A percentile compares a stretch with the other conserved stretches of the same genome.
Conservation (phyloP, 2,888 invertebrate species). For the Arctia plantaginis region DNA sequence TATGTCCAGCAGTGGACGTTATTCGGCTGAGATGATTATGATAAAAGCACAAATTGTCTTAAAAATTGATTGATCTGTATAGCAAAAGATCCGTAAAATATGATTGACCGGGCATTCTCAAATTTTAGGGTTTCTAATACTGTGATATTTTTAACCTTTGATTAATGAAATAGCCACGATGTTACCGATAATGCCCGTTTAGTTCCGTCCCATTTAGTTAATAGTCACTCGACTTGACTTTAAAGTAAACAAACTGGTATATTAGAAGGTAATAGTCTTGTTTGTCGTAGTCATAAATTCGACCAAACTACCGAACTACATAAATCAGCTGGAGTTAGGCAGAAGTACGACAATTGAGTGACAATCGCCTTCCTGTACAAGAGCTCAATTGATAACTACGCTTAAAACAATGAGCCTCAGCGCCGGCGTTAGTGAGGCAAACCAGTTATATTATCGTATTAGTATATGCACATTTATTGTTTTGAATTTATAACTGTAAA, state of each 20-base stretch:
- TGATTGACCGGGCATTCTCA: neutral
- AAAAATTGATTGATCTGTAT: neutral
- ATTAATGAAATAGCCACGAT: no score
- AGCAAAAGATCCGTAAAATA: neutral
- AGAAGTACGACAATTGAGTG: slow-evolving; percentile 48
- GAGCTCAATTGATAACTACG: slow-evolving; percentile 46
- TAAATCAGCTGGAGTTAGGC: slow-evolving; percentile 39
- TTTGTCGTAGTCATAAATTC: neutral
- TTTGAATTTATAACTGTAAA: slow-evolving; percentile 2
- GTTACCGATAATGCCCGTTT: no score
- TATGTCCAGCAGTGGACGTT: no score
- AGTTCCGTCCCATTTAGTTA: no score
- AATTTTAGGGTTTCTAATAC: no score
- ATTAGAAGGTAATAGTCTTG: neutral
- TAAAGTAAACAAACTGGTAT: neutral
- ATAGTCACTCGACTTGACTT: neutral
- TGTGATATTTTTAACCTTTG: no score
- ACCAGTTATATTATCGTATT: slow-evolving; percentile 29
- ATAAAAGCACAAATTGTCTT: neutral
- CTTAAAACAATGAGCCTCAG: slow-evolving; percentile 45
- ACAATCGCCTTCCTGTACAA: slow-evolving; percentile 47
- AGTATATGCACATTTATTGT: slow-evolving; percentile 21
- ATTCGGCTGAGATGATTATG: no score
- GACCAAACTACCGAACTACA: slow-evolving; percentile 25
- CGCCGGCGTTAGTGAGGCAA: slow-evolving; percentile 50